Percentiles rank a stretch among this genome's conserved stretches.
These are phyloP conservation scores for Pomatostomus ruficeps DNA, from an alignment of 2,113 vertebrate species.

Conservation along the genomic window DNA sequence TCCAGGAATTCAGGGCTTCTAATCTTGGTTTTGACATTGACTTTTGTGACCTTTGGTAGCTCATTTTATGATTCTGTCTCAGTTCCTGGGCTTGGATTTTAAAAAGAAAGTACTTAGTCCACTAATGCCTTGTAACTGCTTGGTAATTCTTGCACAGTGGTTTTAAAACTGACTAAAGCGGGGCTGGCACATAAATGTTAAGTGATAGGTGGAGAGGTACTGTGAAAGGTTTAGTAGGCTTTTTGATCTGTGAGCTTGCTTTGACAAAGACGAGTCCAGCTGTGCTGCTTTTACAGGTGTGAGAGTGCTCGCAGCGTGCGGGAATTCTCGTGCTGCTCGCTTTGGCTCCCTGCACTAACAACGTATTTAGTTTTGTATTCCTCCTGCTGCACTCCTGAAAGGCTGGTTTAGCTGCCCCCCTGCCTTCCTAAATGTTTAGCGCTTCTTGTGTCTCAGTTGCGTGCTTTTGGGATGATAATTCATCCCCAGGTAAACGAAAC, in stretches of 20 bases:
- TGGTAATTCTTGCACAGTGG: slow-evolving; percentile 6
- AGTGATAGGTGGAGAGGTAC: neutral
- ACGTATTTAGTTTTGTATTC: neutral
- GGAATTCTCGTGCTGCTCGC: neutral
- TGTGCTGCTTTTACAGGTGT: neutral
- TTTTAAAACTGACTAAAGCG: neutral
- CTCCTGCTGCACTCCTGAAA: neutral
- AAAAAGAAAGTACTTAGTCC: slow-evolving; percentile 3
- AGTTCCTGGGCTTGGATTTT: neutral
- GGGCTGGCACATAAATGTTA: neutral
- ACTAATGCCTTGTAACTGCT: neutral
- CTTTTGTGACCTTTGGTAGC: slow-evolving; percentile 34
- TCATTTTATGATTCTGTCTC: neutral
- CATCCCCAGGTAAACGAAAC: neutral
- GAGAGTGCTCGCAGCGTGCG: neutral
- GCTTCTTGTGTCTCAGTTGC: neutral
- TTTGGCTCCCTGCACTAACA: neutral
- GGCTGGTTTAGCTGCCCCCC: neutral
- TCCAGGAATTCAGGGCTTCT: neutral
- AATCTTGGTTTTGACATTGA: slow-evolving; percentile 28
- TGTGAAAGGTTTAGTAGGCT: neutral
- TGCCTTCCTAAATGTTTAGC: neutral
- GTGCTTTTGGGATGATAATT: neutral
- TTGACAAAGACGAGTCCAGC: neutral
- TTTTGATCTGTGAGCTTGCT: neutral